These are phyloP conservation scores for Sitobion miscanthi DNA, from an alignment of 1,140 invertebrate species.

Conservation along the genomic window DNA sequence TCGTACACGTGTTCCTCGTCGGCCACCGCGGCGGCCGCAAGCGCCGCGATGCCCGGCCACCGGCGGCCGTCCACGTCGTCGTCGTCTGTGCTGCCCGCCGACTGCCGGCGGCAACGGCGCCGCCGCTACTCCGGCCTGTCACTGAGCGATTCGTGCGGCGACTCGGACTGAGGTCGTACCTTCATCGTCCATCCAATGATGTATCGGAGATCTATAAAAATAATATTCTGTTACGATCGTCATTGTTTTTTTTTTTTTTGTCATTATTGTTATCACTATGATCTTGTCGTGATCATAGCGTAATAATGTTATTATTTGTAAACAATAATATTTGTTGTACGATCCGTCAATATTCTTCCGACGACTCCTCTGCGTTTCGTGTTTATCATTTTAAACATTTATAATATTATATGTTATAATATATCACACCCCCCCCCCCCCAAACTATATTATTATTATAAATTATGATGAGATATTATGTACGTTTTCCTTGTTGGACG, in stretches of 20 bases:
- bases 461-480: background rate
- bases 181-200: background rate
- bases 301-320: background rate
- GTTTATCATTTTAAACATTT: background rate
- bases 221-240: background rate
- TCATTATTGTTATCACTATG: no score
- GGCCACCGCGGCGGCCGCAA: slow-evolving; percentile 9
- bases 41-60: slow-evolving; percentile 60
- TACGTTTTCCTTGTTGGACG: background rate
- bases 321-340: background rate
- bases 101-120: background rate
- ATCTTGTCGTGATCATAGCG: no score
- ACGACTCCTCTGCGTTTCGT: background rate
- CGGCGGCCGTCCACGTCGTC: background rate
- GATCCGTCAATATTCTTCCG: background rate
- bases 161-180: background rate
- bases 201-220: no score
- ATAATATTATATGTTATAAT: background rate
- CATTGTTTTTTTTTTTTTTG: no score
- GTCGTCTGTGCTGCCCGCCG: background rate
- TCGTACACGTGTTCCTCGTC: slow-evolving; percentile 65
- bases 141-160: slow-evolving; percentile 46
- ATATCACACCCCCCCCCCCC: no score
- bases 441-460: background rate
- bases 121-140: slow-evolving; percentile 50